phyloP scores from a whole-genome alignment of 2,113 vertebrate genomes.

The Carlito syrichta region DNA sequence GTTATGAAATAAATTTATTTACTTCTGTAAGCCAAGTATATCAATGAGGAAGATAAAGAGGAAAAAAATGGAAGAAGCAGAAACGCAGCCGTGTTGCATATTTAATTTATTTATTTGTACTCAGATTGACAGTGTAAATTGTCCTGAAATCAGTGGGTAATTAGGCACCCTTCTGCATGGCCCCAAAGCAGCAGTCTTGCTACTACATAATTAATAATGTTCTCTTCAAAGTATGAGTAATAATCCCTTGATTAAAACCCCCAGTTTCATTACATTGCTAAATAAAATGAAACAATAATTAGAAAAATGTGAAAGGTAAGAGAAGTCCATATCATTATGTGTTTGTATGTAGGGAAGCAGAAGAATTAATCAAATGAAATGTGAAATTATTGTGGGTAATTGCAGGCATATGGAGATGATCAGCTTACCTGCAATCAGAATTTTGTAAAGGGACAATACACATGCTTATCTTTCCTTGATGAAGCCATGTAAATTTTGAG shows the following conservation, averaged over 20 bases:
- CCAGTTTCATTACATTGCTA: constrained; percentile 59
- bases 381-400: constrained; percentile 77
- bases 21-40: neutral
- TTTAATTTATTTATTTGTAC: neutral
- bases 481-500: neutral
- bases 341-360: constrained; percentile 62
- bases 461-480: constrained; percentile 54
- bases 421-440: constrained; percentile 71
- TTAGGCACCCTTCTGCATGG: constrained; percentile 46
- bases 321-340: constrained; percentile 49
- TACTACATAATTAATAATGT: constrained; percentile 72
- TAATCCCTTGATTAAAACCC: constrained; percentile 71
- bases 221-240: constrained; percentile 53
- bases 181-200: constrained; percentile 9
- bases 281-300: constrained; percentile 76
- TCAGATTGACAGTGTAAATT: constrained; percentile 55
- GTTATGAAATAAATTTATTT: neutral
- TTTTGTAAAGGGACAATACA: constrained; percentile 59
- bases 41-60: neutral
- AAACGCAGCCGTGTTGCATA: neutral
- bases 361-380: constrained; percentile 77
- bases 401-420: constrained; percentile 74
- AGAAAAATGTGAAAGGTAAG: constrained; percentile 63
- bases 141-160: constrained; percentile 54
- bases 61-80: neutral